Evolutionary conservation across 1,140 invertebrate genomes (phyloP), one percentile per base, ranked within the genome.

Genomic region (Pogonomyrmex barbatus): DNA sequence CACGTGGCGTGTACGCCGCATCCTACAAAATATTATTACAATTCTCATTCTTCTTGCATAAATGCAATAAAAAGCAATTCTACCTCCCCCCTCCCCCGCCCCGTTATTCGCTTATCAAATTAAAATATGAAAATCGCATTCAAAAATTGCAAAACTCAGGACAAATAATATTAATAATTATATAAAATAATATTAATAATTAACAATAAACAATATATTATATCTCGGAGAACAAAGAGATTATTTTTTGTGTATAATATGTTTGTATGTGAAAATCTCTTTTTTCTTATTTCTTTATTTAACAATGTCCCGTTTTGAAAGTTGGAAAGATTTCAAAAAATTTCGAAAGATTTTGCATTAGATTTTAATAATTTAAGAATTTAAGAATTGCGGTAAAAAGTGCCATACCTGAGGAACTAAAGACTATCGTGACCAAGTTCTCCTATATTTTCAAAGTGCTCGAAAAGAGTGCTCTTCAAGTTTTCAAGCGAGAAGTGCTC

Each of bases 1-100:
- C 0, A 94, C 88, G 90, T 94, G 92, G 17, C 94, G 91, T 5
- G 91, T 94, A 84, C 93, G 91, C 52, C 93, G 82, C 94, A 95
- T 95, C 30, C 86, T 92, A 75, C 9, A 71, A 87, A 81, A 68
- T 67, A 54, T 60, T 8, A 62, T 62, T 12, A 5, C 6, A 45
- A 75, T 58, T 73, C 36, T 3, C 14, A 39, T n/a, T n/a, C 8
- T 68, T 56, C 5, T 10, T 75, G 42, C 24, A 75, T 71, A n/a
- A 54, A 73, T 14, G 24, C 24, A 24, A 24, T 75, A 39, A 2
- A 58, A 1, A 58, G 6, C n/a, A 14, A 36, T 54, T 39, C 2
- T 73, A 56, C 12, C 17, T 0, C 24, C 24, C 17, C 1, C n/a
- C n/a, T n/a, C n/a, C n/a, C n/a, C n/a, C n/a, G n/a, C n/a, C n/a